Evolutionary conservation across 1,140 invertebrate genomes (phyloP), one percentile per base, ranked within the genome.

Genomic region (Zophobas atratus): DNA sequence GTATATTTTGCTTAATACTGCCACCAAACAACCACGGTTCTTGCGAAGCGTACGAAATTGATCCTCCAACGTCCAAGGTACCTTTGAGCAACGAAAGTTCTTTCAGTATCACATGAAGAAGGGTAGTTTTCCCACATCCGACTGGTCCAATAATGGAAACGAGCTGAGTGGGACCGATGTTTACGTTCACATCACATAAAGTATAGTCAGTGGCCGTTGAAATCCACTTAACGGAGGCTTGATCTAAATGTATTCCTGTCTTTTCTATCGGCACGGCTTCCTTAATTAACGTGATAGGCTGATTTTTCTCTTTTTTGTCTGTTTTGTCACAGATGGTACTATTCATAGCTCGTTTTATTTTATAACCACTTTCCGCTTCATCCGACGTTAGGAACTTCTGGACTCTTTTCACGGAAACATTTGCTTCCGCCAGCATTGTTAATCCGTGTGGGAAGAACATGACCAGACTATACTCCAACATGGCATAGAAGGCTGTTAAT

Each of bases 21-120:
- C 92, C 93, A 74, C 90, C 85, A 84, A 95, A 95, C 0, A 98
- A 89, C 97, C 96, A 99, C 0, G 96, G 92, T 81, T 97, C 94
- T 86, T 98, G 97, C 32, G 95, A 93, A 6, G 95, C 92, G 86
- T 97, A 98, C 0, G 95, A 94, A 2, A 98, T 87, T 35, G 88
- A 92, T 33, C 97, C 97, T 39, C 90, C 89, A 0, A 97, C 88
- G 60, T 90, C 88, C 0, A 97, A 85, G 2, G 85, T 77, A 32
- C 84, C 84, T 55, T 67, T 46, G 49, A 84, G 85, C 0, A 94
- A 82, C 2, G 93, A 93, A 36, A 97, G 83, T 87, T 98, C 97
- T 56, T 91, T 88, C 6, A 98, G 87, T 56, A 98, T 89, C 1
- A 92, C 90, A 84, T 97, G 93, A 6, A 98, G 87, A 2, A 98